These are phyloP conservation scores for Alloscopus bannaensis DNA, from an alignment of 2,888 invertebrate species.

Conservation along the genomic window DNA sequence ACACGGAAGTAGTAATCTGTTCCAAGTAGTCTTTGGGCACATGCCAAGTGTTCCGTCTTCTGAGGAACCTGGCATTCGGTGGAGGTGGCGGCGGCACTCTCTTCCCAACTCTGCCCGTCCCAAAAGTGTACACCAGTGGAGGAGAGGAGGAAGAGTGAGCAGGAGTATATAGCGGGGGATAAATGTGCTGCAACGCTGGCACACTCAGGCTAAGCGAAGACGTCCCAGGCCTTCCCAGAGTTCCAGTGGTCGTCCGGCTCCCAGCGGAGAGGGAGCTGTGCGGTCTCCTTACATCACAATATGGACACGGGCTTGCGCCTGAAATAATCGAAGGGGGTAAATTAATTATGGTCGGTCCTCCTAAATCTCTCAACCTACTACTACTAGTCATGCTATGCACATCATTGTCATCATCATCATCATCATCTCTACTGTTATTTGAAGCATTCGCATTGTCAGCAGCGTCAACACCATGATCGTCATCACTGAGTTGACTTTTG, in stretches of 20 bases:
- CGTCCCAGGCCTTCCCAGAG: constrained; percentile 2
- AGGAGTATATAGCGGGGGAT: constrained; percentile 27
- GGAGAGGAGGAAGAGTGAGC: constrained; percentile 29
- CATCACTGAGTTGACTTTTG: constrained; percentile 27
- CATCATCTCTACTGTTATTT: constrained; percentile 16
- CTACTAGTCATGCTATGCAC: constrained; percentile 10
- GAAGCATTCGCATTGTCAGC: neutral
- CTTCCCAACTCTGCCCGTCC: neutral
- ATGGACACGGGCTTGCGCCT: constrained; percentile 65
- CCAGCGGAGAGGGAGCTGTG: constrained; percentile 43
- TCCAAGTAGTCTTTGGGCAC: constrained; percentile 68
- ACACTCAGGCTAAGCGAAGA: constrained; percentile 65
- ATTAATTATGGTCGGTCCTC: constrained; percentile 54
- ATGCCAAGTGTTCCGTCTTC: constrained; percentile 70
- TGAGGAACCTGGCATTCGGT: constrained; percentile 34
- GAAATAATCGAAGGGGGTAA: constrained; percentile 54
- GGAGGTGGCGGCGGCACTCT: constrained; percentile 24
- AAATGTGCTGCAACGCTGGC: constrained; percentile 64
- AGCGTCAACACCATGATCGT: constrained; percentile 26
- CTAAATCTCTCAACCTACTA: constrained; percentile 24
- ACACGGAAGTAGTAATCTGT: constrained; percentile 70
- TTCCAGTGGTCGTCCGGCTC: constrained; percentile 22
- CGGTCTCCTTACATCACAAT: constrained; percentile 67
- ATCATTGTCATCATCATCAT: neutral
- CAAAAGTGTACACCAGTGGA: neutral